Base-by-base conservation (phyloP, 2,797 vertebrate genomes). In the Gastrophryne carolinensis region DNA sequence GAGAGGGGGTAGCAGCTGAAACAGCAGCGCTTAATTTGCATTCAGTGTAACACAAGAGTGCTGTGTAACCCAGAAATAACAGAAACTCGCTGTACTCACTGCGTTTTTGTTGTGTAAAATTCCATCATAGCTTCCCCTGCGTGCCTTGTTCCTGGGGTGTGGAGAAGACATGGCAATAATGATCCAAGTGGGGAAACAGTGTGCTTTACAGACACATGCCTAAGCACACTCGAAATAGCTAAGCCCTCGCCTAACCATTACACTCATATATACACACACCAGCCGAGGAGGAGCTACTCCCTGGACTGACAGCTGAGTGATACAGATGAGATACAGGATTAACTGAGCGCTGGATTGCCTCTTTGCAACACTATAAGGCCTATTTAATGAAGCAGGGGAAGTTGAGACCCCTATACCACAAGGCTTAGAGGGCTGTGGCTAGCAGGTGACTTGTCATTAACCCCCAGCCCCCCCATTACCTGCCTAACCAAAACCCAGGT, bases 91-190 rank as follows among this genome's bases (percentile, higher is more conserved):
- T 73, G 12, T 81, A 92, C 92, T 93, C 77, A 93, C 91, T 9
- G 81, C 84, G 63, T 78, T 84, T 24, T 87, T 83, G 26, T 87
- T 82, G 23, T 75, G 66, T 1, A 80, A 79, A n/a, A 84, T 76
- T 1, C 87, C 88, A 24, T 91, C 87, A 30, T 86, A 88, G 83
- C 90, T 90, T 83, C 89, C 87, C 78, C 90, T 87, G 54, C 87
- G 86, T 82, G 84, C 83, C 1, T 73, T 80, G 65, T 73, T 63
- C 37, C 34, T 50, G 37, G 71, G 44, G 57, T 21, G 29, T 27
- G 75, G 50, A 21, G 77, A 61, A 53, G 62, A 69, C 80, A 83
- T 82, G 12, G 13, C 21, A 13, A 15, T 34, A 9, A 4, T 24
- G 37, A 37, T 63, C 34, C 53, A 30, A 29, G 37, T 24, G 2